phyloP scores from a whole-genome alignment of 2,797 vertebrate species.

The Eupleurogrammus muticus region DNA sequence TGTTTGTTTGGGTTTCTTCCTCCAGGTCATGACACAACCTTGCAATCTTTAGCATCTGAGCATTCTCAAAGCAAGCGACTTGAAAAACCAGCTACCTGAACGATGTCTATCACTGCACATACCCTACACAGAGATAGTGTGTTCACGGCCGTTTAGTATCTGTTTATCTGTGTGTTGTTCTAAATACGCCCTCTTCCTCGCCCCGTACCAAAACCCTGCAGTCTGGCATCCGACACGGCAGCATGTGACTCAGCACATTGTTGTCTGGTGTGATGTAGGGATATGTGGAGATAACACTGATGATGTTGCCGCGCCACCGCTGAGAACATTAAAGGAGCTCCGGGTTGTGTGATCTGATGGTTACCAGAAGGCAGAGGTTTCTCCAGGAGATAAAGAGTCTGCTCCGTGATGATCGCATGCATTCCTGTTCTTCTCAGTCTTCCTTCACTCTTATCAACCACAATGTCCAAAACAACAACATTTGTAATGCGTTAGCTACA shows the following conservation, averaged over 20 bases:
- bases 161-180: conserved; percentile 37
- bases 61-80: conserved; percentile 17
- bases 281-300: conserved; percentile 59
- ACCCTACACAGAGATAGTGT: neutral
- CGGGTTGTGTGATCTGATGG: conserved; percentile 44
- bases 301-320: conserved; percentile 52
- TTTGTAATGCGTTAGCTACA: conserved; percentile 5
- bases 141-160: conserved; percentile 9
- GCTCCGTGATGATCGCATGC: conserved; percentile 5
- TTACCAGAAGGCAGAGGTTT: conserved; percentile 35
- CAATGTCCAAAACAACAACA: conserved; percentile 2
- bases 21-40: conserved; percentile 9
- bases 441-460: conserved; percentile 18
- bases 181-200: conserved; percentile 31
- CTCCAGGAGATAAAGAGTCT: conserved; percentile 24
- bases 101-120: conserved; percentile 23
- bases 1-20: conserved; percentile 8
- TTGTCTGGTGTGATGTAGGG: conserved; percentile 61
- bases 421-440: conserved; percentile 13
- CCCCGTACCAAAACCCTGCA: conserved; percentile 30
- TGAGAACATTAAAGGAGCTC: conserved; percentile 60
- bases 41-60: conserved; percentile 7
- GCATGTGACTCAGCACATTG: conserved; percentile 63
- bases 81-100: conserved; percentile 33
- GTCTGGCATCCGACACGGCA: conserved; percentile 53